phyloP scores from a whole-genome alignment of 2,113 vertebrate species.

The Andinoacara biseriatus region DNA sequence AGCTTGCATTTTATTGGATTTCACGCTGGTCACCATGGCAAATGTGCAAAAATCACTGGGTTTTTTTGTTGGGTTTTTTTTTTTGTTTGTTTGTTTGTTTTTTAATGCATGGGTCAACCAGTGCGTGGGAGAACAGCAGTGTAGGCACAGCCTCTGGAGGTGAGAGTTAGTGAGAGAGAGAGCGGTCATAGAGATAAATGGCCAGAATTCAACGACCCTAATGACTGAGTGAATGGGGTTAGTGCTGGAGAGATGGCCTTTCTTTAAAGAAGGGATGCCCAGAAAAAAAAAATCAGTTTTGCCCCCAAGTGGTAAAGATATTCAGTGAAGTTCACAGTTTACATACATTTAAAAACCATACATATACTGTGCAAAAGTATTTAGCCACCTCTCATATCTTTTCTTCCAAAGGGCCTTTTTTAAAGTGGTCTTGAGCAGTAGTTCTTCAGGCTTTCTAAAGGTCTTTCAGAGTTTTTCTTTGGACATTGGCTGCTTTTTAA shows the following conservation, averaged over 20 bases:
- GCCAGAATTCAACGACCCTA: conserved; percentile 23
- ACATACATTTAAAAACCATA: neutral
- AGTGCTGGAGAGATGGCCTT: conserved; percentile 36
- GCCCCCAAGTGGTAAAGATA: conserved; percentile 64
- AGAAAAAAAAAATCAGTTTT: conserved; percentile 40
- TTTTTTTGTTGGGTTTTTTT: too few relatives aligned
- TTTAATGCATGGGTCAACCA: conserved; percentile 15
- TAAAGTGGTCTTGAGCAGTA: neutral
- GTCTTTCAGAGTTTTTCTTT: neutral
- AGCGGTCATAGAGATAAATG: conserved; percentile 36
- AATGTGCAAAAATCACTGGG: conserved; percentile 44
- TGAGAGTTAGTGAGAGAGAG: conserved; percentile 6
- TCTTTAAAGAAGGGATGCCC: conserved; percentile 4
- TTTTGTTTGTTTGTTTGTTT: neutral
- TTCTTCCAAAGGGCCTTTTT: neutral
- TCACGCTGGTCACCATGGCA: conserved; percentile 37
- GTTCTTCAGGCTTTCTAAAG: neutral
- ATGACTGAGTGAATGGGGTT: conserved; percentile 45
- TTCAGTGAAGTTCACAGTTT: neutral
- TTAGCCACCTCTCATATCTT: neutral
- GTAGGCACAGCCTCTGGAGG: conserved; percentile 11
- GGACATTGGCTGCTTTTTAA: neutral
- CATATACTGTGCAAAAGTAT: neutral
- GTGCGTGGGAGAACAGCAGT: conserved; percentile 2
- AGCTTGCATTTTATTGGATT: conserved; percentile 50